Percentiles rank a stretch among this genome's conserved stretches.
These are phyloP conservation scores for Lepidonotus clava DNA, from an alignment of 2,888 invertebrate species.

Conservation along the genomic window DNA sequence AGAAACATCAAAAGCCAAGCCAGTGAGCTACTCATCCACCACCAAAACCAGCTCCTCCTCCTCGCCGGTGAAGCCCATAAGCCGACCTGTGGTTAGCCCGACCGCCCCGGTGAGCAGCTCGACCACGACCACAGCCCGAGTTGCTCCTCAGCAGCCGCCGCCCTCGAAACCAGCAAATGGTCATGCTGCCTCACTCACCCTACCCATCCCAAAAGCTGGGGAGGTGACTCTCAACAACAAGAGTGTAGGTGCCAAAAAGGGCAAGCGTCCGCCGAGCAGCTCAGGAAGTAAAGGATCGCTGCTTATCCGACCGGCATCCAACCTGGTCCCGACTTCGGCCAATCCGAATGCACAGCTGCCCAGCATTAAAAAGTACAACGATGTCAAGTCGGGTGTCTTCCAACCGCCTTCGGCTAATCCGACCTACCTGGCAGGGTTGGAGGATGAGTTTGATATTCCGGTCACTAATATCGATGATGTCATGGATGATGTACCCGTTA, in stretches of 20 bases:
- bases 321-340: slow-evolving; percentile 55
- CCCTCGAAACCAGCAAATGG: slow-evolving; percentile 47
- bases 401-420: slow-evolving; percentile 34
- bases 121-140: not conserved
- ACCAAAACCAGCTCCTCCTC: not conserved
- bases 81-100: not conserved
- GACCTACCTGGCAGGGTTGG: slow-evolving; percentile 53
- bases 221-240: slow-evolving; percentile 39
- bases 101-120: not conserved
- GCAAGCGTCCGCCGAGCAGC: not conserved
- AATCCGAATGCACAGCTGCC: slow-evolving; percentile 59
- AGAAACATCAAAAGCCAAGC: slow-evolving; percentile 5
- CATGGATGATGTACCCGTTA: slow-evolving; percentile 56
- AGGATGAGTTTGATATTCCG: slow-evolving; percentile 63
- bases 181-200: slow-evolving; percentile 43
- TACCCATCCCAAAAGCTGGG: slow-evolving; percentile 47
- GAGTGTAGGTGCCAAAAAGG: not conserved
- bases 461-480: slow-evolving; percentile 70
- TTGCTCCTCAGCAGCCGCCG: not conserved
- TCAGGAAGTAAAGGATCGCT: slow-evolving; percentile 55
- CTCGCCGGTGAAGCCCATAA: not conserved
- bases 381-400: slow-evolving; percentile 56
- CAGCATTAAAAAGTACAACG: slow-evolving; percentile 64
- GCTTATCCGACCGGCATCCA: slow-evolving; percentile 66
- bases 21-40: not conserved